Percentiles rank a stretch among this genome's conserved stretches.
Conservation (phyloP, 2,888 invertebrate species). For the Quadroppia sp. region DNA sequence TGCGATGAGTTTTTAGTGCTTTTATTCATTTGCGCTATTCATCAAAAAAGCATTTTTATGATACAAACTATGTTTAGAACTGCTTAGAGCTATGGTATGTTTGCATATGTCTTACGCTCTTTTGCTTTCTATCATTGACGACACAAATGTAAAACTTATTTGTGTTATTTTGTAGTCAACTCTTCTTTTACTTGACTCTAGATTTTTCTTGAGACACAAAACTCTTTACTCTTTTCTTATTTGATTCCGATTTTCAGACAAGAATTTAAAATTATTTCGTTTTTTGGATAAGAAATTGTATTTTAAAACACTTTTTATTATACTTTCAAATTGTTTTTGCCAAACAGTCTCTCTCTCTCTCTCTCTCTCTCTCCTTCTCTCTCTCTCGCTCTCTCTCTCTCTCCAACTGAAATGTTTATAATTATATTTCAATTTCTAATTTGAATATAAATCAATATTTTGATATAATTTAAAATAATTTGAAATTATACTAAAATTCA, state of each 20-base stretch:
- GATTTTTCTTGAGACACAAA: background rate
- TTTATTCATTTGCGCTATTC: slow-evolving; percentile 24
- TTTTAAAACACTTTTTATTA: background rate
- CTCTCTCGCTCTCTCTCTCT: background rate
- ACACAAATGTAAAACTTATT: background rate
- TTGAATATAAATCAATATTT: background rate
- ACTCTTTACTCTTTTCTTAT: background rate
- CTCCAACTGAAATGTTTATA: background rate
- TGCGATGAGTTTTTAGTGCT: background rate
- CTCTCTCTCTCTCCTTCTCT: too few relatives aligned
- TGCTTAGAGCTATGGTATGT: background rate
- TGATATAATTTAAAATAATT: too few relatives aligned
- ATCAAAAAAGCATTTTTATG: slow-evolving; percentile 22
- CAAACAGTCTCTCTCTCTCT: background rate
- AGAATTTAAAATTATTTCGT: background rate
- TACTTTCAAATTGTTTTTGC: background rate
- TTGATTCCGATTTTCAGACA: background rate
- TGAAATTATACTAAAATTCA: too few relatives aligned
- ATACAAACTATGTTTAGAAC: slow-evolving; percentile 4
- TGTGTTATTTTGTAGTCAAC: background rate
- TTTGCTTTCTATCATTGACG: background rate
- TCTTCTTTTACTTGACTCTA: background rate
- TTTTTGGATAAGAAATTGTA: background rate
- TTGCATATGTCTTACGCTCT: slow-evolving; percentile 27
- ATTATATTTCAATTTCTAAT: background rate